These are phyloP conservation scores for Platyscapa corneri DNA, from an alignment of 1,140 invertebrate genomes.

Conservation along the genomic window DNA sequence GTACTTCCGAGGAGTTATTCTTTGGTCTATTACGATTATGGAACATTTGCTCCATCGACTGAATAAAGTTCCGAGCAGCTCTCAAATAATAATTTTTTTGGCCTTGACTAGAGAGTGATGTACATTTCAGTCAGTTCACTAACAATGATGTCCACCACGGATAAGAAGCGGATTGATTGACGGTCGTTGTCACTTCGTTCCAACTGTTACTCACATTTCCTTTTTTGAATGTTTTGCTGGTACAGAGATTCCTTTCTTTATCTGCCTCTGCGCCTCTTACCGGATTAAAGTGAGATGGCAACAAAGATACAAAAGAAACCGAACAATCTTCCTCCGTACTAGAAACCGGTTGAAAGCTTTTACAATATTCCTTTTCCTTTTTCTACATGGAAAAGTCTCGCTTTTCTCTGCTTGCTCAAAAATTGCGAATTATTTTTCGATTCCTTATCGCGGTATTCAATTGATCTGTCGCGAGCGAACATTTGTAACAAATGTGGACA, in stretches of 20 bases:
- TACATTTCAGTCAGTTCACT: background rate
- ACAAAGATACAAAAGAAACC: background rate
- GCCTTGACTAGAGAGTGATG: background rate
- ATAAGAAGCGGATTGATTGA: background rate
- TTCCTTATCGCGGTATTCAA: background rate
- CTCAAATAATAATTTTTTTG: background rate
- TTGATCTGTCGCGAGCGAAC: background rate
- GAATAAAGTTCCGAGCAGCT: background rate
- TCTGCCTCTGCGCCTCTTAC: background rate
- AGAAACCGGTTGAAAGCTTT: slow-evolving; percentile 14
- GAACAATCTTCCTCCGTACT: background rate
- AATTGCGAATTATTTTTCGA: background rate
- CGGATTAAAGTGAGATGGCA: background rate
- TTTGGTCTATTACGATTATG: background rate
- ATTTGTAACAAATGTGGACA: background rate
- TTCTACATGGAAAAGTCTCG: background rate
- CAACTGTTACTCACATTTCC: background rate
- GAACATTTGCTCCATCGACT: background rate
- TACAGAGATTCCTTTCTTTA: background rate
- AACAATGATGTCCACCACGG: background rate
- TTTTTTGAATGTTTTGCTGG: background rate
- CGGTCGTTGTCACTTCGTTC: background rate
- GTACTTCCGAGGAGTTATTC: background rate
- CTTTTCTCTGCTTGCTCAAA: background rate
- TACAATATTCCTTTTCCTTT: background rate